These are phyloP conservation scores for Aythya baeri DNA, from an alignment of 2,113 vertebrate genomes.

Conservation along the genomic window DNA sequence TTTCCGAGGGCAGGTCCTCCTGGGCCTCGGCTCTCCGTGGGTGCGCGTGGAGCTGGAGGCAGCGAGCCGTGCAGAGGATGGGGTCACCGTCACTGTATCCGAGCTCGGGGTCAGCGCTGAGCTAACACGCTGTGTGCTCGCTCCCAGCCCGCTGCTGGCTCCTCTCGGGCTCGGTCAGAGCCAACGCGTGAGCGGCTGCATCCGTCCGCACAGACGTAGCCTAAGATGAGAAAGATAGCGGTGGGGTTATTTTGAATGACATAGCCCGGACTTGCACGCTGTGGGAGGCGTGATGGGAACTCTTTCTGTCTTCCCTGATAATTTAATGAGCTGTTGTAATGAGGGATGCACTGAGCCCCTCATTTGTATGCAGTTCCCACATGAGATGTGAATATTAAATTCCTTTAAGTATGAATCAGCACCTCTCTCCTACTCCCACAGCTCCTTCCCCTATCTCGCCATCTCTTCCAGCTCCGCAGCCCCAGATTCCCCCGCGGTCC, in stretches of 20 bases:
- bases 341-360: slow-evolving; percentile 57
- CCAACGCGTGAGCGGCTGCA: neutral
- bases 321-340: slow-evolving; percentile 64
- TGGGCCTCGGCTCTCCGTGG: neutral
- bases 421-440: slow-evolving; percentile 53
- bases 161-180: neutral
- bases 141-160: neutral
- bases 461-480: neutral
- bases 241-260: slow-evolving; percentile 28
- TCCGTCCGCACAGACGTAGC: neutral
- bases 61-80: accelerated
- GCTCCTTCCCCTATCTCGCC: neutral
- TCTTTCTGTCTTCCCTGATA: slow-evolving; percentile 49
- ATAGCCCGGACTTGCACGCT: slow-evolving; percentile 23
- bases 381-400: slow-evolving; percentile 61
- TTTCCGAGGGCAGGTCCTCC: neutral
- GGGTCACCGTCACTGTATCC: accelerated
- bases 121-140: accelerated
- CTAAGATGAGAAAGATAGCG: neutral
- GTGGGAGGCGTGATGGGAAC: slow-evolving; percentile 62
- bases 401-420: slow-evolving; percentile 61
- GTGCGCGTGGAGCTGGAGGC: accelerated
- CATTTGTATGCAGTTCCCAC: slow-evolving; percentile 65
- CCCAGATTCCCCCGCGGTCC: neutral
- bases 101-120: neutral